Percentiles rank a stretch among this genome's conserved stretches.
These are phyloP conservation scores for Megaceryle maxima DNA, from an alignment of 2,113 vertebrate genomes.

Conservation along the genomic window DNA sequence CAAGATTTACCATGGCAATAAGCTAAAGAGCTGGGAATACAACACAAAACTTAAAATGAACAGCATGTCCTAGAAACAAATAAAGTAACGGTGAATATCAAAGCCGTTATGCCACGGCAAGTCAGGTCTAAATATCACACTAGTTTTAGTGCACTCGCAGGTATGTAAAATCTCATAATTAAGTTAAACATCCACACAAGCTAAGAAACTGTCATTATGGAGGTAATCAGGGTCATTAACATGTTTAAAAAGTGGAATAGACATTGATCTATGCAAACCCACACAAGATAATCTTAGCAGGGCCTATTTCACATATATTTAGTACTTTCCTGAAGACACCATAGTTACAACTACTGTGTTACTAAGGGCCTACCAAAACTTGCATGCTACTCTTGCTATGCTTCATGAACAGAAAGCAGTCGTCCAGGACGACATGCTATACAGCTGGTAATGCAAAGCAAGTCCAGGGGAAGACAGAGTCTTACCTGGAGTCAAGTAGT, in stretches of 20 bases:
- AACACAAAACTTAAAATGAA: background rate
- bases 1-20: background rate
- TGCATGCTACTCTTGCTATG: background rate
- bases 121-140: background rate
- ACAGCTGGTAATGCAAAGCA: background rate
- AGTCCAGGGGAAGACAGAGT: background rate
- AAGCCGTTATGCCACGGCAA: background rate
- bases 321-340: background rate
- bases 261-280: background rate
- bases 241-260: background rate
- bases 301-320: background rate
- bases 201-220: background rate
- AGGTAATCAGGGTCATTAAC: background rate
- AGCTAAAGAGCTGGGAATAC: background rate
- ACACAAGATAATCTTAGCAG: background rate
- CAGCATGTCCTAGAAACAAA: background rate
- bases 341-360: background rate
- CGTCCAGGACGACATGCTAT: accelerated
- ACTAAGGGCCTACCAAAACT: background rate
- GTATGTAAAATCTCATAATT: background rate
- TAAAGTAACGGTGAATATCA: background rate
- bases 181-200: background rate
- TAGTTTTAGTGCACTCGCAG: background rate
- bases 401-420: accelerated
- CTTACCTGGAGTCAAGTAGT: background rate